Percentiles rank a stretch among this genome's conserved stretches.
phyloP scores from a whole-genome alignment of 2,888 invertebrate genomes.

The Drosophila algonquin region DNA sequence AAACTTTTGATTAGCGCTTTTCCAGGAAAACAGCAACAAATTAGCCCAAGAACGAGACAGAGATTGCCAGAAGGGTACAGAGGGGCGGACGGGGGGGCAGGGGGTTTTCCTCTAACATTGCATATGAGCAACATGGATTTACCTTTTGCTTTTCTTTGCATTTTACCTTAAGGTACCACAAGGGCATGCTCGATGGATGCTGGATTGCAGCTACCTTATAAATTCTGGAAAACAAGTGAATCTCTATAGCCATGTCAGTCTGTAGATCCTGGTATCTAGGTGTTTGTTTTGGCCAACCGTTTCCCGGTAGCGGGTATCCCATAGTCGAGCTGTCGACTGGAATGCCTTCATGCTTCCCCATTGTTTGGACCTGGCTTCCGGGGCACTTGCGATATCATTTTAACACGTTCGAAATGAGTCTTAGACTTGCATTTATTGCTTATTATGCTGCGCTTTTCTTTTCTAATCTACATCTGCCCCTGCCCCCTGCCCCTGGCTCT shows the following conservation, averaged over 20 bases:
- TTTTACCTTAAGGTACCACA: background rate
- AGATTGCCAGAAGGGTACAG: background rate
- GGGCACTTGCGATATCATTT: conserved; percentile 43
- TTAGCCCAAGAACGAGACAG: conserved; percentile 51
- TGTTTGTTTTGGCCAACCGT: background rate
- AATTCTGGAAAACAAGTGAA: too few relatives aligned
- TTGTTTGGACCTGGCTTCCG: conserved; percentile 49
- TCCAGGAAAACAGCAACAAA: conserved; percentile 64
- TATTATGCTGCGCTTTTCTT: conserved; percentile 49
- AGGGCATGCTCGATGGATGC: too few relatives aligned
- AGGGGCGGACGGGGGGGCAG: too few relatives aligned
- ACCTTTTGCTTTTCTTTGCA: background rate
- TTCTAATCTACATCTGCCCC: conserved; percentile 51
- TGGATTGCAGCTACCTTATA: too few relatives aligned
- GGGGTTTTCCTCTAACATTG: background rate
- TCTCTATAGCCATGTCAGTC: too few relatives aligned
- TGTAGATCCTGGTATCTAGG: too few relatives aligned
- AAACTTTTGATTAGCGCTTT: conserved; percentile 74
- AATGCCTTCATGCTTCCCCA: conserved; percentile 18
- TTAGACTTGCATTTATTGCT: conserved; percentile 48
- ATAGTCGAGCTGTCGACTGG: background rate
- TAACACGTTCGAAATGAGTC: conserved; percentile 45
- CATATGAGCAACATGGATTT: background rate
- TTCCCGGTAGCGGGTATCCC: background rate
- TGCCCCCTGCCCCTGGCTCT: background rate